Evolutionary conservation across 2,113 vertebrate species (phyloP).

Genomic region (Hipposideros armiger): DNA sequence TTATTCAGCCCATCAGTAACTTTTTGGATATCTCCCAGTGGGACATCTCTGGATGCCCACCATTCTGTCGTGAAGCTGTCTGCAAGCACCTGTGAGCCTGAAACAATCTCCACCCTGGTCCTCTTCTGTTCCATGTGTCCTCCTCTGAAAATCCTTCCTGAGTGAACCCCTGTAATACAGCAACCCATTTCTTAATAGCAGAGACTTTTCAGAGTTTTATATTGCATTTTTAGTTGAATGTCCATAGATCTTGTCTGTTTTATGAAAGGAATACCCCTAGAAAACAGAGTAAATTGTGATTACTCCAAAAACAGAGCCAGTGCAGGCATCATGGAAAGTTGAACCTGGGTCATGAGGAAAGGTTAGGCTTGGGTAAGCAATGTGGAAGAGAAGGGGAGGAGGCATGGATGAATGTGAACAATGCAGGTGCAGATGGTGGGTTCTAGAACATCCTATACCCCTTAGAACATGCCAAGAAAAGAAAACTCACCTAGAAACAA

Average conservation of each 20-base stretch:
- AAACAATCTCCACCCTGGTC: accelerated
- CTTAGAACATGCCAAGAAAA: neutral
- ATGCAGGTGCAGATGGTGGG: accelerated
- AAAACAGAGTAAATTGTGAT: neutral
- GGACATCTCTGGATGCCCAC: neutral
- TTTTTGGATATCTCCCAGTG: neutral
- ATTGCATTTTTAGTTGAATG: neutral
- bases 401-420: neutral
- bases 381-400: neutral
- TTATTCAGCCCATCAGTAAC: neutral
- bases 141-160: neutral
- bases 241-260: neutral
- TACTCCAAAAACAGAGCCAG: neutral
- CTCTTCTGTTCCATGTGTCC: neutral
- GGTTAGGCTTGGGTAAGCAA: neutral
- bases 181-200: neutral
- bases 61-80: neutral
- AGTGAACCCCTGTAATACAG: neutral
- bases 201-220: neutral
- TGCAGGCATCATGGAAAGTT: neutral
- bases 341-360: neutral
- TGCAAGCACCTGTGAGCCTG: neutral
- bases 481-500: neutral
- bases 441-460: neutral
- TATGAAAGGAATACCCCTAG: neutral